These are phyloP conservation scores for Lasioglossum figueresi DNA, from an alignment of 2,888 invertebrate genomes.

Conservation along the genomic window DNA sequence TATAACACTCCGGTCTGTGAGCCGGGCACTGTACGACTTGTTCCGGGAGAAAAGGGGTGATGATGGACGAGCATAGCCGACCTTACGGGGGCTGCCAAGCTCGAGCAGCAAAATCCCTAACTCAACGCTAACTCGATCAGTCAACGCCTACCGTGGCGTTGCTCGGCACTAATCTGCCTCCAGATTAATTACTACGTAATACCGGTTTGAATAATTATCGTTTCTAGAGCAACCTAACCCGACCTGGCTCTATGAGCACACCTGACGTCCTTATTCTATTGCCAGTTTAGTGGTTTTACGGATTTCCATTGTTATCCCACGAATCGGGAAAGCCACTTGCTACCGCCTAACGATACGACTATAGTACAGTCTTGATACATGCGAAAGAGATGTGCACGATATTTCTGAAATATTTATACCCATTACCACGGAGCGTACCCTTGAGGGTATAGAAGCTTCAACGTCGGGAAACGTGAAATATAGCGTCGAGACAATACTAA, in stretches of 20 bases:
- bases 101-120: slow-evolving; percentile 82
- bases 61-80: slow-evolving; percentile 78
- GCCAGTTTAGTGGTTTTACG: slow-evolving; percentile 39
- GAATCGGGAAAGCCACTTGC: not conserved
- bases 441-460: not conserved
- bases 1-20: slow-evolving; percentile 77
- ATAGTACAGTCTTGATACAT: not conserved
- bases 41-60: slow-evolving; percentile 71
- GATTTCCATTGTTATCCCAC: slow-evolving; percentile 19
- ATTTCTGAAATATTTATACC: not conserved
- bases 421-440: not conserved
- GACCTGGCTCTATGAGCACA: slow-evolving; percentile 37
- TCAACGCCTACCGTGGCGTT: slow-evolving; percentile 80
- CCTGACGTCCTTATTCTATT: slow-evolving; percentile 46
- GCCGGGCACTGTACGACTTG: slow-evolving; percentile 53
- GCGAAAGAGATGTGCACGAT: not conserved
- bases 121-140: slow-evolving; percentile 83
- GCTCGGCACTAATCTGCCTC: slow-evolving; percentile 80
- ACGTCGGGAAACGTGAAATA: not conserved
- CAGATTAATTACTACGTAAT: slow-evolving; percentile 81
- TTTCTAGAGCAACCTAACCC: slow-evolving; percentile 69
- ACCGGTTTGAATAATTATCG: slow-evolving; percentile 79
- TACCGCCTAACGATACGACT: not conserved
- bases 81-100: slow-evolving; percentile 78
- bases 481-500: not conserved